These are phyloP conservation scores for Cephalopachus bancanus DNA, from an alignment of 2,797 vertebrate species.

Conservation along the genomic window DNA sequence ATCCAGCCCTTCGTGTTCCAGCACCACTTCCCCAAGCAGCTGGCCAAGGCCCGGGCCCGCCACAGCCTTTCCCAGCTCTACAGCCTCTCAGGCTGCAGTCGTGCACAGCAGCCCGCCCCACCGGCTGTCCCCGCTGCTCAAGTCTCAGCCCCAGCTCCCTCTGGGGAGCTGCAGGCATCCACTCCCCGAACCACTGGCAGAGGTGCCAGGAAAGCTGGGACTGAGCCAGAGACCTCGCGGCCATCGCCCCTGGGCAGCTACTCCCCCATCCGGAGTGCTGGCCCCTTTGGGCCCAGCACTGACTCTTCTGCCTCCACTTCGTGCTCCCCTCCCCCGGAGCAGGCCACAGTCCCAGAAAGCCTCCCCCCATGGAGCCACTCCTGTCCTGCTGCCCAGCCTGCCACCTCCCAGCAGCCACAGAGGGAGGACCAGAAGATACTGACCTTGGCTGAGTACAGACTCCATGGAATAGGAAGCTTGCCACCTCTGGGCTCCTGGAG, in stretches of 20 bases:
- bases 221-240: conserved; percentile 91
- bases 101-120: conserved; percentile 85
- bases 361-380: conserved; percentile 91
- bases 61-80: conserved; percentile 94
- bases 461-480: conserved; percentile 87
- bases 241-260: conserved; percentile 97
- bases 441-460: conserved; percentile 90
- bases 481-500: conserved; percentile 85
- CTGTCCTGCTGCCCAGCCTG: conserved; percentile 90
- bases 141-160: conserved; percentile 70
- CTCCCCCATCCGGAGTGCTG: conserved; percentile 93
- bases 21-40: conserved; percentile 94
- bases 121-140: conserved; percentile 84
- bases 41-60: conserved; percentile 92
- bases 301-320: conserved; percentile 91
- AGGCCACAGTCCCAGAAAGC: conserved; percentile 83
- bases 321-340: conserved; percentile 90
- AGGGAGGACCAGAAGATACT: conserved; percentile 88
- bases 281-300: conserved; percentile 89
- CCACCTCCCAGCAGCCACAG: conserved; percentile 86
- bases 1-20: conserved; percentile 99
- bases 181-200: conserved; percentile 77
- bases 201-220: conserved; percentile 82
- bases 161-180: accelerated
- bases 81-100: conserved; percentile 88